Percentiles rank a stretch among this genome's conserved stretches.
These are phyloP conservation scores for Apomyelois bistriatella DNA, from an alignment of 2,888 invertebrate genomes.

Conservation along the genomic window DNA sequence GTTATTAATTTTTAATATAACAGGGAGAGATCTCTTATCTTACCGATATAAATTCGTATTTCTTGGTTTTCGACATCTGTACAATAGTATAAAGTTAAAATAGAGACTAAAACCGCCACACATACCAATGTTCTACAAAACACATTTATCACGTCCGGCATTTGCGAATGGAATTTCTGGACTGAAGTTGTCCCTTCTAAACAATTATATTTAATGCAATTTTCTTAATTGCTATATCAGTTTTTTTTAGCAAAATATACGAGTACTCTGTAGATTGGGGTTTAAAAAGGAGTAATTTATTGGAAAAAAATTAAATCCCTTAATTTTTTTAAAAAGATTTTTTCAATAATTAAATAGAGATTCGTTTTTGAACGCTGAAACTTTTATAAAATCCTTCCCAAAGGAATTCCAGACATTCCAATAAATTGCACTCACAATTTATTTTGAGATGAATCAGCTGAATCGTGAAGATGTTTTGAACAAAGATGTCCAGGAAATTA, in stretches of 20 bases:
- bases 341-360: too few species aligned
- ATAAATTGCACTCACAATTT: background rate
- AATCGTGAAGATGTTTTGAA: background rate
- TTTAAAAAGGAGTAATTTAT: too few species aligned
- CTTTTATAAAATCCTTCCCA: too few species aligned
- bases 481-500: background rate
- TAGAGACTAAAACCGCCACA: background rate
- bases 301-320: too few species aligned
- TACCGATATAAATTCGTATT: background rate
- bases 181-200: background rate
- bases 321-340: too few species aligned
- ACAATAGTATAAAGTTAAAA: background rate
- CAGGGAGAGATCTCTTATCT: background rate
- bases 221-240: background rate
- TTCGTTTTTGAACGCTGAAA: too few species aligned
- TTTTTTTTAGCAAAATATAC: too few species aligned
- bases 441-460: background rate
- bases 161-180: background rate
- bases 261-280: too few species aligned
- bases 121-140: background rate
- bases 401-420: too few species aligned
- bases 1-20: too few species aligned
- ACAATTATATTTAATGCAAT: constrained; percentile 3
- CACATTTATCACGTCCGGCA: background rate
- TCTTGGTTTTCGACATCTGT: background rate